These are phyloP conservation scores for Spodoptera litura DNA, from an alignment of 1,140 invertebrate species.

Conservation along the genomic window DNA sequence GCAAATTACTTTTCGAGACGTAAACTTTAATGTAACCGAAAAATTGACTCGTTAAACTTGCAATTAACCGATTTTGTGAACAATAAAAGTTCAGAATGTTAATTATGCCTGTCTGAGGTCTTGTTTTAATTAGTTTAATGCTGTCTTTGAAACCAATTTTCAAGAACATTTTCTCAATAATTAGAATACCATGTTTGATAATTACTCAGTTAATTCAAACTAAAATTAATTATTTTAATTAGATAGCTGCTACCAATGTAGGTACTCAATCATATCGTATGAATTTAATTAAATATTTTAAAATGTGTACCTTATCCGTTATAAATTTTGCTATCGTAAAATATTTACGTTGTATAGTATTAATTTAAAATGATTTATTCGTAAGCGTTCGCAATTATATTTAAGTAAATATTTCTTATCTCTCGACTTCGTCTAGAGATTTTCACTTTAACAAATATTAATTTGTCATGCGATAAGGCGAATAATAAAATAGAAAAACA, in stretches of 20 bases:
- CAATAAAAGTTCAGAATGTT: conserved; percentile 31
- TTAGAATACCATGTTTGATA: conserved; percentile 1
- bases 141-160: conserved; percentile 29
- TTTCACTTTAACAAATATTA: conserved; percentile 1
- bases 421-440: background rate
- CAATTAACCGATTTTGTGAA: conserved; percentile 32
- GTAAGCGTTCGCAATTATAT: background rate
- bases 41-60: conserved; percentile 27
- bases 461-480: background rate
- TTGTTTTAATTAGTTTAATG: conserved; percentile 31
- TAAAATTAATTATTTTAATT: conserved; percentile 14
- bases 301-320: no score
- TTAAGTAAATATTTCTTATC: background rate
- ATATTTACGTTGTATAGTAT: background rate
- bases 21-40: conserved; percentile 27
- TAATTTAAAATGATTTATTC: background rate
- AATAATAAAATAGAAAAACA: conserved; percentile 9
- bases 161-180: conserved; percentile 7
- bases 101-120: conserved; percentile 29
- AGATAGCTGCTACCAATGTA: background rate
- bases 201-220: background rate
- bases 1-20: conserved; percentile 44
- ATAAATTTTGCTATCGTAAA: background rate
- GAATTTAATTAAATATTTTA: no score
- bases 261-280: background rate